Conservation (phyloP, 2,888 invertebrate species). For the Isoperla grammatica region DNA sequence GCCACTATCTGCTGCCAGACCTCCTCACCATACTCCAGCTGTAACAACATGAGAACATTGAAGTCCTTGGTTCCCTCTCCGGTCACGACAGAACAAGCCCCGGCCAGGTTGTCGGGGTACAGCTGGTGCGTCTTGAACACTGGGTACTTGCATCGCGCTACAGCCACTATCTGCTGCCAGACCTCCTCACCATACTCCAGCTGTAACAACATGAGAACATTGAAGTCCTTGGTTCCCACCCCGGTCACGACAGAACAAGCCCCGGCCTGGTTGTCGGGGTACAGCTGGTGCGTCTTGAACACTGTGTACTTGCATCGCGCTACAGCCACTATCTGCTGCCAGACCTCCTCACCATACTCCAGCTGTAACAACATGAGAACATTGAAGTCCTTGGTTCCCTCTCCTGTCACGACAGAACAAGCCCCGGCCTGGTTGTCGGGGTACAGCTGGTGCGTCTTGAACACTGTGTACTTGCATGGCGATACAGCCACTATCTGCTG, state of each 20-base stretch:
- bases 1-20: constrained; percentile 68
- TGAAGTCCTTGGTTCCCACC: constrained; percentile 58
- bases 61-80: constrained; percentile 59
- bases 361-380: constrained; percentile 55
- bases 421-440: constrained; percentile 75
- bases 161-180: constrained; percentile 66
- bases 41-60: too few species aligned
- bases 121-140: constrained; percentile 77
- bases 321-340: constrained; percentile 64
- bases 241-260: constrained; percentile 60
- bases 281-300: constrained; percentile 77
- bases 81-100: constrained; percentile 61
- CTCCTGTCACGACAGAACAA: constrained; percentile 56
- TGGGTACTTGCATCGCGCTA: constrained; percentile 64
- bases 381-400: constrained; percentile 61
- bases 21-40: constrained; percentile 76
- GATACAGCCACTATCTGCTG: constrained; percentile 61
- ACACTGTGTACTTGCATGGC: constrained; percentile 66
- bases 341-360: constrained; percentile 75
- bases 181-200: constrained; percentile 74
- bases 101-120: constrained; percentile 75
- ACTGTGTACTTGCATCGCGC: constrained; percentile 66
- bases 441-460: constrained; percentile 77
- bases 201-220: constrained; percentile 43
- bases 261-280: constrained; percentile 73